A percentile compares a stretch with the other conserved stretches of the same genome.
Evolutionary conservation across 2,113 vertebrate species (phyloP).

Genomic region (Protobothrops flavoviridis): DNA sequence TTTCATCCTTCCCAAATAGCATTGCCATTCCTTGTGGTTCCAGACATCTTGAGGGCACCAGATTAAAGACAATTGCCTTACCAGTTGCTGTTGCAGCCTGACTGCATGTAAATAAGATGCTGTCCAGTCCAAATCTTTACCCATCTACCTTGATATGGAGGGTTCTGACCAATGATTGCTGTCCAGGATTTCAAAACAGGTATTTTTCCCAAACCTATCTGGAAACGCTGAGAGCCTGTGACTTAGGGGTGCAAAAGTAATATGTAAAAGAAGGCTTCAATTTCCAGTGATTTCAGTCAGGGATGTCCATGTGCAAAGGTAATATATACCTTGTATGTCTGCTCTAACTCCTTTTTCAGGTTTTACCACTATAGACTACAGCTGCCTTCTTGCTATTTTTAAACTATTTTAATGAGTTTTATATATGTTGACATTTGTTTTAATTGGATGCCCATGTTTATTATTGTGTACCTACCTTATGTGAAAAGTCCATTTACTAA

Average conservation of each 20-base stretch:
- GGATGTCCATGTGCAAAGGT: background rate
- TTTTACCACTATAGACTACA: background rate
- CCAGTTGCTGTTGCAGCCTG: background rate
- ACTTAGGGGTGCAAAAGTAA: background rate
- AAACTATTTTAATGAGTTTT: background rate
- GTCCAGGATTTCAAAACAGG: background rate
- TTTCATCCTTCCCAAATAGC: background rate
- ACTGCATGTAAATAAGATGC: background rate
- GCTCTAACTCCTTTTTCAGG: background rate
- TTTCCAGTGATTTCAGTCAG: background rate
- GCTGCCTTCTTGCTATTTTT: background rate
- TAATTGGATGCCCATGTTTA: background rate
- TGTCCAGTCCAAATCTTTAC: background rate
- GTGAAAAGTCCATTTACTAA: background rate
- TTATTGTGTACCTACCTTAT: background rate
- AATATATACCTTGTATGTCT: background rate
- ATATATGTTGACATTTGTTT: background rate
- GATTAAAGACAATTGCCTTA: background rate
- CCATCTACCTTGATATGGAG: background rate
- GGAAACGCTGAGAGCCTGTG: background rate
- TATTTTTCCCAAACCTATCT: background rate
- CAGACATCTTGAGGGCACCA: background rate
- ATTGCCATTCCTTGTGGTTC: background rate
- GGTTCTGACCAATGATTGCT: background rate
- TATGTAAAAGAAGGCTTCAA: background rate